Conservation (phyloP, 2,888 invertebrate species). For the Elegia similella region DNA sequence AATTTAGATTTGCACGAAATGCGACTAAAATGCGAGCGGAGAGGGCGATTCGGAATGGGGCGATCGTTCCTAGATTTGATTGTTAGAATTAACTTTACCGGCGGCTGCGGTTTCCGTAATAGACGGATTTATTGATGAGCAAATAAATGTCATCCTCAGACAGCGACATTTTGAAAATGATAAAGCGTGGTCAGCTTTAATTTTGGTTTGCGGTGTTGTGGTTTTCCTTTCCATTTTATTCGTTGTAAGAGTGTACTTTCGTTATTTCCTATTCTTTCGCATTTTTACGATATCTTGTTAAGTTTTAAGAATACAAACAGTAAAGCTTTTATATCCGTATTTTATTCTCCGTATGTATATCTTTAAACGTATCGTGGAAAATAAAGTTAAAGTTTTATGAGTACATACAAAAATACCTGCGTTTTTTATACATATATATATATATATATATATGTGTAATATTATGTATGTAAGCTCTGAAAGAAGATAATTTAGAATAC, state of each 20-base stretch:
- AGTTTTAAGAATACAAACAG: not conserved
- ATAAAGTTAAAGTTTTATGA: not conserved
- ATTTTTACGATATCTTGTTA: not conserved
- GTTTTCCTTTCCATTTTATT: constrained; percentile 3
- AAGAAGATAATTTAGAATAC: too few species aligned
- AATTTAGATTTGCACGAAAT: too few species aligned
- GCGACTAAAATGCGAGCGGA: too few species aligned
- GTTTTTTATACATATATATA: too few species aligned
- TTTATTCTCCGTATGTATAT: not conserved
- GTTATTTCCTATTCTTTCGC: not conserved
- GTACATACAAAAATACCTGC: too few species aligned
- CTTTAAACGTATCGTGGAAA: not conserved
- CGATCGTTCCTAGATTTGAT: constrained; percentile 54
- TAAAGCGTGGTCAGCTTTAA: constrained; percentile 17
- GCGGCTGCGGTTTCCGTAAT: constrained; percentile 37
- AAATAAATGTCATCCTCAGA: constrained; percentile 20
- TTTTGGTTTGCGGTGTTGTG: not conserved
- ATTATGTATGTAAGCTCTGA: too few species aligned
- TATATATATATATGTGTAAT: too few species aligned
- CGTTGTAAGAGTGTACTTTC: not conserved
- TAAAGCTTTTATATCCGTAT: not conserved
- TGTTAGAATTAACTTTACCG: constrained; percentile 62
- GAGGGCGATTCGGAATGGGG: constrained; percentile 19
- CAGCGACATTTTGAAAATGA: constrained; percentile 13
- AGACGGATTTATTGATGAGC: constrained; percentile 29